A percentile compares a stretch with the other conserved stretches of the same genome.
These are phyloP conservation scores for Eolophus roseicapilla DNA, from an alignment of 2,113 vertebrate species.

Conservation along the genomic window DNA sequence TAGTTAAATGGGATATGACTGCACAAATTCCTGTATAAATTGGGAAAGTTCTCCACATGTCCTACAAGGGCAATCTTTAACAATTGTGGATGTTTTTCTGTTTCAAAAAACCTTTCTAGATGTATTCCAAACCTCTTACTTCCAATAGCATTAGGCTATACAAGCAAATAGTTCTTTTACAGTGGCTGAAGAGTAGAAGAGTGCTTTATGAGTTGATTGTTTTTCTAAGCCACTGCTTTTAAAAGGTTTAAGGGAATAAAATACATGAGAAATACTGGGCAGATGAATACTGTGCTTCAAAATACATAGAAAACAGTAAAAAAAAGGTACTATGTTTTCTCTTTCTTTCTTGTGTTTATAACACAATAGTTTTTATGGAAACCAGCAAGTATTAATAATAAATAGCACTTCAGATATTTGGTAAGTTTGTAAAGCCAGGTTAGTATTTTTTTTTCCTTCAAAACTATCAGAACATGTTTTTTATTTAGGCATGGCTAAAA, in stretches of 20 bases:
- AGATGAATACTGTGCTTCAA: background rate
- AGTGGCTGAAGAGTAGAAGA: background rate
- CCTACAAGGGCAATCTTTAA: conserved; percentile 37
- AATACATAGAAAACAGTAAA: background rate
- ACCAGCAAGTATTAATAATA: background rate
- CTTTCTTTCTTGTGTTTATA: background rate
- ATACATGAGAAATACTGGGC: background rate
- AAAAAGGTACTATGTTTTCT: background rate
- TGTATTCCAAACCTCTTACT: background rate
- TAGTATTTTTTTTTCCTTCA: background rate
- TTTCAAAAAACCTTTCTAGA: background rate
- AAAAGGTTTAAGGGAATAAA: background rate
- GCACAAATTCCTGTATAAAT: conserved; percentile 26
- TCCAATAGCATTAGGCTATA: background rate
- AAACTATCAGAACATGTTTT: background rate
- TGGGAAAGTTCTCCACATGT: background rate
- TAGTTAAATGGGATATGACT: conserved; percentile 45
- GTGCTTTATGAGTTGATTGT: background rate
- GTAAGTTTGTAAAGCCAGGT: background rate
- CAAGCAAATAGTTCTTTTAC: background rate
- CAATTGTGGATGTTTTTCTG: background rate
- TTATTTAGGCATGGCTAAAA: conserved; percentile 73
- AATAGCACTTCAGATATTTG: background rate
- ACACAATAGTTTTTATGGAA: background rate
- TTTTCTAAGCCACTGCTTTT: background rate